These are phyloP conservation scores for Notoglanidium macrostoma DNA, from an alignment of 2,797 vertebrate genomes.

Conservation along the genomic window DNA sequence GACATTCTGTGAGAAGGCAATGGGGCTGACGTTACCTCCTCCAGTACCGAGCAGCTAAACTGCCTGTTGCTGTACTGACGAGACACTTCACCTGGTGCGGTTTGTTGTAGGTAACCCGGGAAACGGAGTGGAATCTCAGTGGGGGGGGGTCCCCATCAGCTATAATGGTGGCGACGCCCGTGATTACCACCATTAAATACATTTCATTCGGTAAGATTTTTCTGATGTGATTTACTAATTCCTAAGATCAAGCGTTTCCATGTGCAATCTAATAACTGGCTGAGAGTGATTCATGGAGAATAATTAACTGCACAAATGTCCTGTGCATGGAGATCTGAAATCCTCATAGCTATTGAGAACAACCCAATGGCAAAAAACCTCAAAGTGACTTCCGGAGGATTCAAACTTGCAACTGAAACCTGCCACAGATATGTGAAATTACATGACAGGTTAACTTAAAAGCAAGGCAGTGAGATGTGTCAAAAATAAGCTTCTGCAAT, in stretches of 20 bases:
- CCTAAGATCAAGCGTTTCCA: background rate
- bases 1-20: no score
- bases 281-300: background rate
- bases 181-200: background rate
- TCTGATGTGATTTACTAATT: background rate
- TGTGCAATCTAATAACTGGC: no score
- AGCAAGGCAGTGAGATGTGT: background rate
- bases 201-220: background rate
- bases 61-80: no score
- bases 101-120: no score
- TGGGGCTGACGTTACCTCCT: no score
- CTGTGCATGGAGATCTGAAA: background rate
- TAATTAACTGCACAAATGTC: background rate
- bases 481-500: background rate
- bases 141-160: no score
- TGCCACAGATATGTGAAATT: background rate
- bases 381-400: background rate
- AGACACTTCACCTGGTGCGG: no score
- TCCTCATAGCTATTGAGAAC: background rate
- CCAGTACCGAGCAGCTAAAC: no score
- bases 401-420: background rate
- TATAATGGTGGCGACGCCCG: no score
- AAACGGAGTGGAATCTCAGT: no score
- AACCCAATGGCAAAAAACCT: background rate
- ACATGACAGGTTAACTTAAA: background rate